These are phyloP conservation scores for Orthonevra nobilis DNA, from an alignment of 2,888 invertebrate species.

Conservation along the genomic window DNA sequence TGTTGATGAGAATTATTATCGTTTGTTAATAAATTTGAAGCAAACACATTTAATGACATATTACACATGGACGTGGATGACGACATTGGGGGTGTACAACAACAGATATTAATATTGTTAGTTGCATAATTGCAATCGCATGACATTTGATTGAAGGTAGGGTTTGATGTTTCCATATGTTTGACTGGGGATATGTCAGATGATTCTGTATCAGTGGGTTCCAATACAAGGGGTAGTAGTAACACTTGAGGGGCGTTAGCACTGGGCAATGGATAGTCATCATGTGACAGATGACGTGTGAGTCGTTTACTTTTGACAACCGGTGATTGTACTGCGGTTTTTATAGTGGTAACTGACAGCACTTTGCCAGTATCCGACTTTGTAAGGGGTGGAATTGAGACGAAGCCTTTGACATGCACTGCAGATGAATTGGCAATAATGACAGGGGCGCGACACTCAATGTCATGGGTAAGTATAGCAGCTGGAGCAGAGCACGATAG, in stretches of 20 bases:
- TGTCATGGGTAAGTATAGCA: slow-evolving; percentile 73
- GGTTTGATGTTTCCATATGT: slow-evolving; percentile 3
- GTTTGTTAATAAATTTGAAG: slow-evolving; percentile 66
- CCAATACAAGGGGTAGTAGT: slow-evolving; percentile 41
- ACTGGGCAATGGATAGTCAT: slow-evolving; percentile 37
- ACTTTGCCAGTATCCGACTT: slow-evolving; percentile 33
- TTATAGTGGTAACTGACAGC: slow-evolving; percentile 8
- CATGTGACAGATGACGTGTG: slow-evolving; percentile 59
- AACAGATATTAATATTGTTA: slow-evolving; percentile 48
- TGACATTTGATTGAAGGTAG: slow-evolving; percentile 29
- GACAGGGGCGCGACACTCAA: slow-evolving; percentile 55
- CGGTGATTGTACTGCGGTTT: not conserved
- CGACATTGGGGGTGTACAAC: slow-evolving; percentile 47
- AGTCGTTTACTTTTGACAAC: slow-evolving; percentile 22
- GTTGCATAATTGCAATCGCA: slow-evolving; percentile 37
- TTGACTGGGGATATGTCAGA: slow-evolving; percentile 49
- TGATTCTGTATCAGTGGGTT: slow-evolving; percentile 53
- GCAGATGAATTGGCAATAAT: slow-evolving; percentile 10
- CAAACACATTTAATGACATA: slow-evolving; percentile 66
- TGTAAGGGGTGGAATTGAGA: slow-evolving; percentile 17
- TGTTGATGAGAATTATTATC: slow-evolving; percentile 60
- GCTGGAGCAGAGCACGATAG: slow-evolving; percentile 76
- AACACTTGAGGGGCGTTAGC: slow-evolving; percentile 12
- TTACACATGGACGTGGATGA: slow-evolving; percentile 58
- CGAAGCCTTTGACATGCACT: slow-evolving; percentile 36